Base-by-base conservation (phyloP, 2,888 invertebrate genomes). In the Lordiphosa andalusiaca region DNA sequence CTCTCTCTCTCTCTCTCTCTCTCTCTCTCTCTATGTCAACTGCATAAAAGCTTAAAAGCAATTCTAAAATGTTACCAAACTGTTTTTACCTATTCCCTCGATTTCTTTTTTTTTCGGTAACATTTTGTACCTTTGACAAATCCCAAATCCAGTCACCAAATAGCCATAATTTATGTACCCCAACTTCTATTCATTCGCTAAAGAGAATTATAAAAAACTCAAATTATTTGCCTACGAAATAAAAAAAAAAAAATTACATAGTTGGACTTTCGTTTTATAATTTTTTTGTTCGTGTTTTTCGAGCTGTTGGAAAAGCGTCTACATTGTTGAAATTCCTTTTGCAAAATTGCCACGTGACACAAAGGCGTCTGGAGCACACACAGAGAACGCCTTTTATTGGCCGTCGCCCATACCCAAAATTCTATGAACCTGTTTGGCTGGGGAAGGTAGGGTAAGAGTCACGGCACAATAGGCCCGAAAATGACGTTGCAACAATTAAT, bases 291-390 rank as follows among this genome's bases (percentile, higher is more conserved):
- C 33, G 21, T 33, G 39, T 44, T 51, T 57, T 49, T 58, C 7
- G 30, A 30, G 59, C 68, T 80, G 81, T 86, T 76, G 69, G 66
- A 69, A 86, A 86, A 80, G 80, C 72, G 87, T 87, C 87, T 87
- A 71, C 87, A 87, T 87, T 75, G 82, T 83, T 88, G 71, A 58
- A 86, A 87, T 87, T 86, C 88, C 85, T 87, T 72, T 82, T 68
- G 69, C 66, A 84, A 63, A 73, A 71, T 74, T 71, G 72, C 71
- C 71, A 71, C 73, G 72, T 73, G 80, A 75, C 71, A 71, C 76
- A 82, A 85, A 86, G 76, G 84, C 88, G 87, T 87, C 88, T 86
- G 85, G 82, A 73, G 81, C 74, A 73, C 60, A 80, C 35, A 53
- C 30, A 58, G 60, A 36, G 66, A 59, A 67, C 61, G 84, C 77